phyloP scores from a whole-genome alignment of 1,140 invertebrate genomes.

The Sycophila sp. region DNA sequence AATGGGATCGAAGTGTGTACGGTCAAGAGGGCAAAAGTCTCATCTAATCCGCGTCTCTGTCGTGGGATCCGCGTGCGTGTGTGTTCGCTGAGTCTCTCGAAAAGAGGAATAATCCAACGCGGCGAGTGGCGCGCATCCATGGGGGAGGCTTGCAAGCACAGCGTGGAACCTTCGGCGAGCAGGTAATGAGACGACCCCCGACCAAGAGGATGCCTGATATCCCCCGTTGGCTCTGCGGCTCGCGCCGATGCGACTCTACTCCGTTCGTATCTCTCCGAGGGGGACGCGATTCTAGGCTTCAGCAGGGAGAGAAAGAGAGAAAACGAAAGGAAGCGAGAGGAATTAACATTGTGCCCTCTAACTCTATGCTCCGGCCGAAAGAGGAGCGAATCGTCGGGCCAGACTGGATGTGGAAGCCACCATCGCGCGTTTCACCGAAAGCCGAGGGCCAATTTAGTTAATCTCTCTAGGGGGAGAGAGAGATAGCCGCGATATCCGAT shows the following conservation, averaged over 20 bases:
- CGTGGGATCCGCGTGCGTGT: background rate
- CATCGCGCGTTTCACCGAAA: conserved; percentile 34
- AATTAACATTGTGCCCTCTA: conserved; percentile 20
- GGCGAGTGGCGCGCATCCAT: conserved; percentile 28
- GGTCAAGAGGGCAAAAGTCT: conserved; percentile 18
- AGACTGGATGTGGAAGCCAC: conserved; percentile 37
- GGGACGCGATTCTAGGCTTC: background rate
- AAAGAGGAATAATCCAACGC: conserved; percentile 50
- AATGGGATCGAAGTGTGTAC: too few species aligned
- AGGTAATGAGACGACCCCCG: conserved; percentile 67
- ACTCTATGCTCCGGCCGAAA: conserved; percentile 41
- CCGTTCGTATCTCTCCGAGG: background rate
- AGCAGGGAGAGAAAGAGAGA: too few species aligned
- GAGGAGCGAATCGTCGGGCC: conserved; percentile 43
- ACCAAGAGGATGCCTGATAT: conserved; percentile 62
- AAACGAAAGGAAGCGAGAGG: too few species aligned
- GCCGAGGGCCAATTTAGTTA: conserved; percentile 54
- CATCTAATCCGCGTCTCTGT: background rate
- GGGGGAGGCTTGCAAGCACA: conserved; percentile 56
- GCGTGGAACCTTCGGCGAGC: conserved; percentile 61
- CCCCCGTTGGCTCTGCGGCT: conserved; percentile 31
- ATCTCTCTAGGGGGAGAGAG: too few species aligned
- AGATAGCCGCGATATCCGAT: too few species aligned
- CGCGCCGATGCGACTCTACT: background rate
- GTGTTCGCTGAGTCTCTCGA: background rate